phyloP scores from a whole-genome alignment of 35 echinoderm and acorn worm species.

The Chiridota heheva region DNA sequence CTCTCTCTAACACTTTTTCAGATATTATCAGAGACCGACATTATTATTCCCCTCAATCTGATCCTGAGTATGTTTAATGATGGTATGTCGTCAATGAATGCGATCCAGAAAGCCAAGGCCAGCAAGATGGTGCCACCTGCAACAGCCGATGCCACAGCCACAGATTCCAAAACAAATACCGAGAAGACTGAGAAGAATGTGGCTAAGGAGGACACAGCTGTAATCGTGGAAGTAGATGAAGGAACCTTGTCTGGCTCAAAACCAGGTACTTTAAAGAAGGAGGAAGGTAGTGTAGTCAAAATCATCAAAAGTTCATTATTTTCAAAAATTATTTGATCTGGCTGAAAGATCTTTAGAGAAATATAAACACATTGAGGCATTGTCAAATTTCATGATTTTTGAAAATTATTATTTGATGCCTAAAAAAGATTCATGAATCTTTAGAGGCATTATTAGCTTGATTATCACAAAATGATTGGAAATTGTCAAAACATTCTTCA shows the following conservation, averaged over 20 bases:
- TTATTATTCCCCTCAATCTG: conserved; percentile 82
- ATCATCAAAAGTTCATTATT: neutral
- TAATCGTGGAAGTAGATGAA: too few species aligned
- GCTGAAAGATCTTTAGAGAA: too few species aligned
- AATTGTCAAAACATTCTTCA: too few species aligned
- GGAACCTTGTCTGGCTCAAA: too few species aligned
- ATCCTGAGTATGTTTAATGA: conserved; percentile 85
- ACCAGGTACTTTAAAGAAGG: neutral
- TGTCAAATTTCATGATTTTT: too few species aligned
- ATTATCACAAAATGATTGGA: too few species aligned
- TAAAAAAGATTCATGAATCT: too few species aligned
- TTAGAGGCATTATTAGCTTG: too few species aligned
- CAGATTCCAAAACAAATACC: neutral
- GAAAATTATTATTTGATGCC: too few species aligned
- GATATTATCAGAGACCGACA: conserved; percentile 91
- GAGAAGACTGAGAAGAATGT: neutral
- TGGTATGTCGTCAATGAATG: conserved; percentile 66
- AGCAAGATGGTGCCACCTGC: conserved; percentile 17
- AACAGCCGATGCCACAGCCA: neutral
- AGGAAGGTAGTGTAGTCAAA: neutral
- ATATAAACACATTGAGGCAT: too few species aligned
- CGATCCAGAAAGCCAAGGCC: conserved; percentile 66
- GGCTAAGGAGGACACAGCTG: neutral
- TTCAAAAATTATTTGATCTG: neutral
- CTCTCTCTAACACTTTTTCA: too few species aligned